phyloP scores from a whole-genome alignment of 1,140 invertebrate species.

The Atta texana region DNA sequence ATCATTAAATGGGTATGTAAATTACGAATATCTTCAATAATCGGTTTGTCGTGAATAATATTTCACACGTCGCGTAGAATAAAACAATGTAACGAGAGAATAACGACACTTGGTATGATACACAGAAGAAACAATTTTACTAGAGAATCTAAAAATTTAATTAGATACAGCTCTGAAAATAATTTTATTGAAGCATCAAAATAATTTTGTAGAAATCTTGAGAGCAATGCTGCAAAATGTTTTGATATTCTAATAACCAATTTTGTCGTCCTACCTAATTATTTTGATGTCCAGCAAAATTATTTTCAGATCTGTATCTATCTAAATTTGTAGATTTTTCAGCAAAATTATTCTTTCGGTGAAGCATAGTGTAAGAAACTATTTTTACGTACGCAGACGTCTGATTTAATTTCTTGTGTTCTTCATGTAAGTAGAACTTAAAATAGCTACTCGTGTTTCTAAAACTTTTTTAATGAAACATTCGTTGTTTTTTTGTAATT shows the following conservation, averaged over 20 bases:
- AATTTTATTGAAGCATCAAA: too few species aligned
- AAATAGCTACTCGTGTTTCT: not conserved
- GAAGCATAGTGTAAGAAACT: not conserved
- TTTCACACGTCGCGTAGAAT: not conserved
- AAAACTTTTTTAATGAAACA: not conserved
- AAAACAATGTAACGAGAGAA: not conserved
- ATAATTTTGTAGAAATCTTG: too few species aligned
- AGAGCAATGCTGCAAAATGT: too few species aligned
- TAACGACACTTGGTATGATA: not conserved
- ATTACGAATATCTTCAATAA: not conserved
- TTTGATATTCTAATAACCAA: too few species aligned
- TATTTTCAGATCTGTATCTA: too few species aligned
- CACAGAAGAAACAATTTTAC: too few species aligned
- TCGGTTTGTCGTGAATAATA: not conserved
- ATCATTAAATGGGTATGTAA: constrained; percentile 3
- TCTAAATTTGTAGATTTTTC: too few species aligned
- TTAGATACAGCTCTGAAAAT: too few species aligned
- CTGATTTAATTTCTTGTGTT: not conserved
- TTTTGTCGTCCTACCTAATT: too few species aligned
- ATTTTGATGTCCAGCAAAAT: too few species aligned
- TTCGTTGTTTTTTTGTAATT: constrained; percentile 5
- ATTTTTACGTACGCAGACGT: not conserved
- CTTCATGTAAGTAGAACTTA: not conserved
- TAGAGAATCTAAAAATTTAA: too few species aligned
- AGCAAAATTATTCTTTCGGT: too few species aligned